Evolutionary conservation across 2,888 invertebrate species (phyloP).

Genomic region (Phengaris alcon): DNA sequence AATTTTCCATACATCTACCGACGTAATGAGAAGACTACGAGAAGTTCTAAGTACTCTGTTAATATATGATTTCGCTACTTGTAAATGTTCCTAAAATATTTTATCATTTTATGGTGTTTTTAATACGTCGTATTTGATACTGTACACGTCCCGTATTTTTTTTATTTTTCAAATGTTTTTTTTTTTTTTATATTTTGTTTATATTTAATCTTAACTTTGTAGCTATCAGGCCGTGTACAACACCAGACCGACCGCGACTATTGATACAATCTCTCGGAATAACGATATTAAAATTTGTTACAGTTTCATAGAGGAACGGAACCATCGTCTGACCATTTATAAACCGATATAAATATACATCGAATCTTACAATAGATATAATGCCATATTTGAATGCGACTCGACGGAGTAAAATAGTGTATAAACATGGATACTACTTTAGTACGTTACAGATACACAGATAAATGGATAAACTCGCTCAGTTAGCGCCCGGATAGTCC

Average conservation of each 20-base stretch:
- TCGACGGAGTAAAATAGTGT: conserved; percentile 21
- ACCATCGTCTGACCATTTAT: conserved; percentile 33
- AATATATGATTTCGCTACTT: conserved; percentile 63
- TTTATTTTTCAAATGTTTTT: conserved; percentile 51
- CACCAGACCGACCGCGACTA: conserved; percentile 71
- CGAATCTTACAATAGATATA: conserved; percentile 14
- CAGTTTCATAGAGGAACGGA: conserved; percentile 51
- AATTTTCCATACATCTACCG: conserved; percentile 67
- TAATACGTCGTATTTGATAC: conserved; percentile 67
- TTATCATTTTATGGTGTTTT: conserved; percentile 48
- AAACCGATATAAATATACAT: conserved; percentile 17
- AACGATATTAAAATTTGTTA: conserved; percentile 68
- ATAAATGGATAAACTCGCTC: not conserved
- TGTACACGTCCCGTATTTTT: conserved; percentile 70
- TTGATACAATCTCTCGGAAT: conserved; percentile 63
- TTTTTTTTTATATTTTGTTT: conserved; percentile 50
- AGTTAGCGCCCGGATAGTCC: conserved; percentile 36
- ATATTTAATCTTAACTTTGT: conserved; percentile 66
- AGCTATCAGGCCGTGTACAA: conserved; percentile 75
- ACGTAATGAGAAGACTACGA: conserved; percentile 56
- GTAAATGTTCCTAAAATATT: conserved; percentile 77
- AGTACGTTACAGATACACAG: conserved; percentile 6
- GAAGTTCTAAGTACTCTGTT: conserved; percentile 69
- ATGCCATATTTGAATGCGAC: conserved; percentile 28
- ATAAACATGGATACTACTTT: conserved; percentile 3